These are phyloP conservation scores for Myotis vivesi DNA, from an alignment of 2,797 vertebrate genomes.

Conservation along the genomic window DNA sequence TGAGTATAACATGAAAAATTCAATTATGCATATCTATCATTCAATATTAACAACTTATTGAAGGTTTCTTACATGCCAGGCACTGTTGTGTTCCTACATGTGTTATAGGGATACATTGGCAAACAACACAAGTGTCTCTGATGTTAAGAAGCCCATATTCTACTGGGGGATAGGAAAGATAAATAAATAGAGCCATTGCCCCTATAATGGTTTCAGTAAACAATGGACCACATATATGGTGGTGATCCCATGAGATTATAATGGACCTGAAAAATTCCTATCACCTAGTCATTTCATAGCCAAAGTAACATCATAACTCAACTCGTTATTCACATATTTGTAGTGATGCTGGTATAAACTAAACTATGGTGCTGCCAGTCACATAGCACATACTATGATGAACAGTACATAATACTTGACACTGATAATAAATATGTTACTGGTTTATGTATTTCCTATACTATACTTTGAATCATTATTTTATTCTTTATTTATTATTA, in stretches of 20 bases:
- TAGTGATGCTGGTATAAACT: background rate
- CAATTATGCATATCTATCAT: background rate
- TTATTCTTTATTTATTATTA: background rate
- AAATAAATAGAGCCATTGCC: background rate
- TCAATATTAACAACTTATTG: background rate
- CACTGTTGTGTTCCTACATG: background rate
- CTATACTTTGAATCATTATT: background rate
- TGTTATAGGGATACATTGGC: background rate
- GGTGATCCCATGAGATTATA: background rate
- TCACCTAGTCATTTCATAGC: background rate
- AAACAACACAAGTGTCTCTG: background rate
- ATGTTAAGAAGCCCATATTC: background rate
- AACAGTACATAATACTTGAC: background rate
- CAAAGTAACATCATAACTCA: too few species aligned
- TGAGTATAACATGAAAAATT: background rate
- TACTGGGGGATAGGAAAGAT: background rate
- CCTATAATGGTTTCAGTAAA: background rate
- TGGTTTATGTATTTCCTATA: background rate
- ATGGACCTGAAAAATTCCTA: background rate
- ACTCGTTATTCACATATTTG: background rate
- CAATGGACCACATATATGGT: background rate
- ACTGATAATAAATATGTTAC: background rate
- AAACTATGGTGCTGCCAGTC: background rate
- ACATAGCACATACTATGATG: background rate
- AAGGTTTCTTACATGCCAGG: background rate